A percentile compares a stretch with the other conserved stretches of the same genome.
Conservation (phyloP, 2,113 vertebrate species). For the Pelecanus crispus region DNA sequence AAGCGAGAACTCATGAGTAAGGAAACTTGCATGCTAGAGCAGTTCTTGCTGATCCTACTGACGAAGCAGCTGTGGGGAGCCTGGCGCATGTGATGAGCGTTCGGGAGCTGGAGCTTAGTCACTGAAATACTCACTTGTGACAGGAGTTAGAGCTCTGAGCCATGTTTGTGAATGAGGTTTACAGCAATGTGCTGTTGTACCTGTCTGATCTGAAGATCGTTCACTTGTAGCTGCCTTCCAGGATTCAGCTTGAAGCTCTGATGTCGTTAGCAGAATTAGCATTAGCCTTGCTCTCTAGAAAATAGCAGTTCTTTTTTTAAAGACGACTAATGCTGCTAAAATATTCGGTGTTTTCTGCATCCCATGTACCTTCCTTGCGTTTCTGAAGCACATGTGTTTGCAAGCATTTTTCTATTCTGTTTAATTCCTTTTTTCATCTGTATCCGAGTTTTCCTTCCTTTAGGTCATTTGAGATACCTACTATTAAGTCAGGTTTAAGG, state of each 20-base stretch:
- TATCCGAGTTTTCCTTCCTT: neutral
- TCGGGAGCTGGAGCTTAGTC: neutral
- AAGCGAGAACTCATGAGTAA: neutral
- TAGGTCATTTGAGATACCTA: neutral
- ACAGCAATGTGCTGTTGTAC: neutral
- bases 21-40: neutral
- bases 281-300: neutral
- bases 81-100: accelerated
- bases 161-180: accelerated
- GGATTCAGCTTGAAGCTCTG: neutral
- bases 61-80: neutral
- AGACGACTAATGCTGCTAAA: neutral
- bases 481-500: neutral
- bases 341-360: neutral
- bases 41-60: neutral
- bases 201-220: neutral
- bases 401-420: neutral
- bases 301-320: neutral
- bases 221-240: neutral
- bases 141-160: neutral
- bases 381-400: neutral
- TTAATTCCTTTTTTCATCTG: neutral
- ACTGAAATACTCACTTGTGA: neutral
- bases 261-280: neutral
- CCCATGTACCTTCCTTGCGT: neutral